Evolutionary conservation across 1,140 invertebrate genomes (phyloP), one percentile per base, ranked within the genome.

Genomic region (Aplysia californica): DNA sequence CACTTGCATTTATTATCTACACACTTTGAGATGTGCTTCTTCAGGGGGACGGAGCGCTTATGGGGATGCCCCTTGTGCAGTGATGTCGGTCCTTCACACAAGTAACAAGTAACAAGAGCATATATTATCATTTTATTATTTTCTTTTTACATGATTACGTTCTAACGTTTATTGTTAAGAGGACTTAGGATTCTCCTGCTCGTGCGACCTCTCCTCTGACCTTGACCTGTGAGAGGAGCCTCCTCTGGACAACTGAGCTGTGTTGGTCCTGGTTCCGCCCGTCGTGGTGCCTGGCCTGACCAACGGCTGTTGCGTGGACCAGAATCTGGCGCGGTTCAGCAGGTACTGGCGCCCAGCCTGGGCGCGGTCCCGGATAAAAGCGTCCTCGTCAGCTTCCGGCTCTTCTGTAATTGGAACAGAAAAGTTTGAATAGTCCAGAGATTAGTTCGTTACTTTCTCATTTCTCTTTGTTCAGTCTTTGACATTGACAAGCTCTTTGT

Each of bases 281-380:
- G 44, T 41, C 3, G 21, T 36, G 56, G 71, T 74, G 21, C 71
- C 71, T 4, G 71, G 71, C n/a, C 71, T 3, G 33, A 74, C 71
- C 21, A 74, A 58, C 1, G 82, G 80, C 31, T 79, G 67, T 58
- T 85, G 79, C 36, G 76, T 39, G 29, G 79, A 69, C 83, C 83
- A 85, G 67, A 80, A 85, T 36, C 76, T 74, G 18, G 83, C 82
- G 18, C 83, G 50, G 59, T 78, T 77, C 64, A 81, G 80, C 5
- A 85, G 70, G 55, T 79, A 85, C n/a, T 78, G 61, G 31, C 82
- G 67, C 21, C 83, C 81, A 44, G 80, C 41, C 10, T 76, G 50
- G 1, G 82, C 81, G 36, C 75, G 67, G 6, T 15, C 21, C 15
- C 77, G 35, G 18, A 83, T 61, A 36, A 38, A 74, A 20, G 72